Evolutionary conservation across 2,888 invertebrate genomes (phyloP).

Genomic region (Pheosia tremula): DNA sequence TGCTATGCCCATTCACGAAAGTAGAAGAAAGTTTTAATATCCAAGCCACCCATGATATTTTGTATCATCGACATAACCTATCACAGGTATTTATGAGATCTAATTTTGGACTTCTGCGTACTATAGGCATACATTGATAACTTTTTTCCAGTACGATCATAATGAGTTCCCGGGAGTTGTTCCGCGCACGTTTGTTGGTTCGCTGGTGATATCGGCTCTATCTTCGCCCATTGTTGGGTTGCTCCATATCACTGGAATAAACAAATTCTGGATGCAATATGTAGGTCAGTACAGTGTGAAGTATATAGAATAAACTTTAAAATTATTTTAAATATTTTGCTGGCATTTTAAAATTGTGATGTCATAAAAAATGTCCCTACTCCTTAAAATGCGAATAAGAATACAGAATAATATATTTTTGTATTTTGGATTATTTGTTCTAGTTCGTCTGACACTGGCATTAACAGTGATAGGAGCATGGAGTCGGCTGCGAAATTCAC

Average conservation of each 20-base stretch:
- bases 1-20: constrained; percentile 98
- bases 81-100: constrained; percentile 87
- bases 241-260: constrained; percentile 87
- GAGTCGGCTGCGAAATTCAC: constrained; percentile 88
- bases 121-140: constrained; percentile 41
- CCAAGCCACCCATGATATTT: constrained; percentile 98
- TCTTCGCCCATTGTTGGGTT: constrained; percentile 90
- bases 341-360: background rate
- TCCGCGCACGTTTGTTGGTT: constrained; percentile 97
- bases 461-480: constrained; percentile 90
- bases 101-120: constrained; percentile 75
- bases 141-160: constrained; percentile 95
- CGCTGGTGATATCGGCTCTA: constrained; percentile 91
- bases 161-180: constrained; percentile 99
- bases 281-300: constrained; percentile 87
- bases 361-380: too few relatives aligned
- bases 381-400: background rate
- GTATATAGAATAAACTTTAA: constrained; percentile 1
- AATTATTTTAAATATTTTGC: background rate
- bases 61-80: constrained; percentile 94
- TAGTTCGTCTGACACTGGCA: constrained; percentile 93
- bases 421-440: constrained; percentile 49
- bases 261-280: constrained; percentile 95
- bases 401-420: background rate
- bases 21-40: constrained; percentile 99